These are phyloP conservation scores for Zygothrica quintamaculata DNA, from an alignment of 2,888 invertebrate species.

Conservation along the genomic window DNA sequence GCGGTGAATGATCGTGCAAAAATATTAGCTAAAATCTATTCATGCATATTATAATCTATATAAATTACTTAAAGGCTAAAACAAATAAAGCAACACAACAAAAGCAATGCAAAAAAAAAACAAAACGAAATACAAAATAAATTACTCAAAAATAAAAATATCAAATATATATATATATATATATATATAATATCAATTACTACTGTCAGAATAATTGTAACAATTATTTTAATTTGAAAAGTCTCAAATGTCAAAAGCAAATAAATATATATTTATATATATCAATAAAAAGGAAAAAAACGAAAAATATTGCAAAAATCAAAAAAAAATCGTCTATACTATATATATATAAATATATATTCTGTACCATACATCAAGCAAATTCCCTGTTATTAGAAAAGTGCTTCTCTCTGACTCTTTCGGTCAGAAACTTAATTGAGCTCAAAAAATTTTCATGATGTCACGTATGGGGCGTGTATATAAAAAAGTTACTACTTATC, in stretches of 20 bases:
- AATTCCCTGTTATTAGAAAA: background rate
- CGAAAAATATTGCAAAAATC: conserved; percentile 3
- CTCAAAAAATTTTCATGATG: conserved; percentile 61
- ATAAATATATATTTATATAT: background rate
- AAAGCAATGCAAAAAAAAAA: background rate
- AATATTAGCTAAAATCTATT: conserved; percentile 21
- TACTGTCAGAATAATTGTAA: background rate
- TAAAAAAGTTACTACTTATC: conserved; percentile 46
- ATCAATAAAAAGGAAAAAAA: too few species aligned
- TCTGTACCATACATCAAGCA: too few species aligned
- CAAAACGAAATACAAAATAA: conserved; percentile 4
- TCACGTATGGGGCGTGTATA: conserved; percentile 54
- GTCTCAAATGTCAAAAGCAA: background rate
- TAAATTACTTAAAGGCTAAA: too few species aligned
- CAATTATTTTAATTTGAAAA: background rate
- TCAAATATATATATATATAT: background rate
- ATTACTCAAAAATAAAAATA: too few species aligned
- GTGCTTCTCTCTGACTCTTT: conserved; percentile 14
- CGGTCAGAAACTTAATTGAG: conserved; percentile 45
- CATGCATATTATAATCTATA: conserved; percentile 56
- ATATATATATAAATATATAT: conserved; percentile 3
- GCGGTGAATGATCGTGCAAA: conserved; percentile 48
- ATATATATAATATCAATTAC: too few species aligned
- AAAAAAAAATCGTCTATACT: background rate
- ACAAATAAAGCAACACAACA: conserved; percentile 2